Evolutionary conservation across 2,113 vertebrate genomes (phyloP).

Genomic region (Heliornis fulica): DNA sequence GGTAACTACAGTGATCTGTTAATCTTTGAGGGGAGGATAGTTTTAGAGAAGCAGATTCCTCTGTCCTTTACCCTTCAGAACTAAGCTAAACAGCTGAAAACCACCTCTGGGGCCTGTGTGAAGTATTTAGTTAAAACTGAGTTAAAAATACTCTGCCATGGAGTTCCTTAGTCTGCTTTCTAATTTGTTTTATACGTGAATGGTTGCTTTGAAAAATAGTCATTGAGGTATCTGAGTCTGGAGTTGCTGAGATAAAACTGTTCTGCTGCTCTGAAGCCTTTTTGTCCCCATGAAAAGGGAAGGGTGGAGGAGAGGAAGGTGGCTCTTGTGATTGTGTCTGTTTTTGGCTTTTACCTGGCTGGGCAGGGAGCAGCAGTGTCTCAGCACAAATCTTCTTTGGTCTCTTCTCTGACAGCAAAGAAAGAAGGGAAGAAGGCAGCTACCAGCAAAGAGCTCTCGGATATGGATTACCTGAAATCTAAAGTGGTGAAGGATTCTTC

Average conservation of each 20-base stretch:
- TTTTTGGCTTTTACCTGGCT: not conserved
- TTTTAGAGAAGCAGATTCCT: not conserved
- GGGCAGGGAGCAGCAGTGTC: not conserved
- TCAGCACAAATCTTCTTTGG: not conserved
- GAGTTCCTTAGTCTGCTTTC: not conserved
- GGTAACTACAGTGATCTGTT: not conserved
- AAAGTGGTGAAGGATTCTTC: conserved; percentile 78
- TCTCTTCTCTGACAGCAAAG: conserved; percentile 18
- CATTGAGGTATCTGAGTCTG: not conserved
- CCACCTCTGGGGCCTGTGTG: not conserved
- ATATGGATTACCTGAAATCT: conserved; percentile 94
- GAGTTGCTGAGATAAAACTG: not conserved
- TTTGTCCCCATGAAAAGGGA: not conserved
- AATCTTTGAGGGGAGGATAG: not conserved
- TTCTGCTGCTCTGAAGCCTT: not conserved
- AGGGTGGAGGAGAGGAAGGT: not conserved
- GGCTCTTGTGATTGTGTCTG: not conserved
- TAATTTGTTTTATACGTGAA: fast-evolving
- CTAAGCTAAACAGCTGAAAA: not conserved
- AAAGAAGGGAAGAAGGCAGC: conserved; percentile 49
- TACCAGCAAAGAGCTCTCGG: conserved; percentile 76
- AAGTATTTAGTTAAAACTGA: not conserved
- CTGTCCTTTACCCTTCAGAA: not conserved
- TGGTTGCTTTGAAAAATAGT: not conserved
- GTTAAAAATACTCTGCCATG: not conserved